A percentile compares a stretch with the other conserved stretches of the same genome.
These are phyloP conservation scores for Heliothis subflexa DNA, from an alignment of 1,140 invertebrate genomes.

Conservation along the genomic window DNA sequence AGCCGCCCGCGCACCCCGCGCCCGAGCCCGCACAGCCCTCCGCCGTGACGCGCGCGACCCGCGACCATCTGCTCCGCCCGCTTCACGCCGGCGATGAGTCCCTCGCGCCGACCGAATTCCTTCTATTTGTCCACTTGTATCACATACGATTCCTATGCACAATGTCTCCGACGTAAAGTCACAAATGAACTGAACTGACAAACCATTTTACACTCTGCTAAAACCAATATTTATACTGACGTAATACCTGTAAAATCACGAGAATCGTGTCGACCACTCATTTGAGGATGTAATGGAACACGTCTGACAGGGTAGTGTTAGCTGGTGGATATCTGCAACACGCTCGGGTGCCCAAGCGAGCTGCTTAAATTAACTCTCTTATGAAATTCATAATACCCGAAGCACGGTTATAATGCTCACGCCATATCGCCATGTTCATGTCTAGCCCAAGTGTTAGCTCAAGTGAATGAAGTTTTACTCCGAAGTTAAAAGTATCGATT, in stretches of 20 bases:
- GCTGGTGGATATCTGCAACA: slow-evolving; percentile 47
- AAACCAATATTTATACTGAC: slow-evolving; percentile 66
- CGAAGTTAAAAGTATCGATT: slow-evolving; percentile 17
- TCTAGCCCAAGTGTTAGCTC: slow-evolving; percentile 17
- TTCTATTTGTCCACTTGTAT: slow-evolving; percentile 48
- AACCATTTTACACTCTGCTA: slow-evolving; percentile 63
- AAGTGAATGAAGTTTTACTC: slow-evolving; percentile 15
- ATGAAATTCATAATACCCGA: slow-evolving; percentile 58
- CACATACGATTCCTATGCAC: slow-evolving; percentile 52
- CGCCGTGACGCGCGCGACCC: slow-evolving; percentile 80
- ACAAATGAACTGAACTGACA: slow-evolving; percentile 47
- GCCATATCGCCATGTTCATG: slow-evolving; percentile 17
- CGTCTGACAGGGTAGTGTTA: slow-evolving; percentile 52
- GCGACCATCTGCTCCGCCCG: slow-evolving; percentile 76
- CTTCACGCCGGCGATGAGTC: slow-evolving; percentile 59
- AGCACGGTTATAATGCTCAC: slow-evolving; percentile 40
- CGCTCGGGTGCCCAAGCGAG: slow-evolving; percentile 60
- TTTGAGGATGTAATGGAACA: slow-evolving; percentile 53
- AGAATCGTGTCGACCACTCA: slow-evolving; percentile 54
- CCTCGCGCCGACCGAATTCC: slow-evolving; percentile 32
- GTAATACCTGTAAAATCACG: slow-evolving; percentile 57
- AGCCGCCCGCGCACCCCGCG: slow-evolving; percentile 78
- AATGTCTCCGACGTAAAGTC: slow-evolving; percentile 56
- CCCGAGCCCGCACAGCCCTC: slow-evolving; percentile 76
- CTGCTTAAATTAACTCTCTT: slow-evolving; percentile 63